A percentile compares a stretch with the other conserved stretches of the same genome.
Conservation (phyloP, 2,113 vertebrate genomes). For the Baryphthengus martii region DNA sequence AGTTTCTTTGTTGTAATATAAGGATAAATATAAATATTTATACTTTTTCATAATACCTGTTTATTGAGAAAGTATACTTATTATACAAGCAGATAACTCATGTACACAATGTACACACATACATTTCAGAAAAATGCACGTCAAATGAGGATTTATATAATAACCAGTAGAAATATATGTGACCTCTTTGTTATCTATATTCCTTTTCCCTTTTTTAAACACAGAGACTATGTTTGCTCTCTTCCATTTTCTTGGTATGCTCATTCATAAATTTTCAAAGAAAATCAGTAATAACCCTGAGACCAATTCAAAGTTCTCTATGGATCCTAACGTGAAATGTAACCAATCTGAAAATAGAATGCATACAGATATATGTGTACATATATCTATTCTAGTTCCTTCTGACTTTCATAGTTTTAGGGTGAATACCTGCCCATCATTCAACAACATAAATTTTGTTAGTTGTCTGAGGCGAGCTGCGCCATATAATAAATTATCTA, state of each 20-base stretch:
- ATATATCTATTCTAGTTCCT: not conserved
- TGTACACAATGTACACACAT: not conserved
- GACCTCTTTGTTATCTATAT: not conserved
- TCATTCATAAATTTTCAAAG: not conserved
- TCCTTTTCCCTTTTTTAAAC: not conserved
- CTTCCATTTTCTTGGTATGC: not conserved
- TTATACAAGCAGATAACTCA: not conserved
- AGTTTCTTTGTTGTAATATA: not conserved
- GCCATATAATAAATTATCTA: not conserved
- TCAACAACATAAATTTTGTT: not conserved
- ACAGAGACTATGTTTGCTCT: rapidly evolving
- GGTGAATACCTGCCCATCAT: too few relatives aligned
- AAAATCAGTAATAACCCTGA: not conserved
- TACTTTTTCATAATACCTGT: not conserved
- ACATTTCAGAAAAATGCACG: not conserved
- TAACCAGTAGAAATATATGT: not conserved
- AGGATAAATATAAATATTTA: not conserved
- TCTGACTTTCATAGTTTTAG: not conserved
- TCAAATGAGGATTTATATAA: not conserved
- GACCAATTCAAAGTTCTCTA: not conserved
- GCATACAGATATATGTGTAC: rapidly evolving
- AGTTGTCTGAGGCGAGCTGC: not conserved
- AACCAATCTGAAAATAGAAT: not conserved
- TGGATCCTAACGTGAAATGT: not conserved
- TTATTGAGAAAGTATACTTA: not conserved